Evolutionary conservation across 2,113 vertebrate species (phyloP), one percentile per base, ranked within the genome.

Genomic region (Oryzias curvinotus): DNA sequence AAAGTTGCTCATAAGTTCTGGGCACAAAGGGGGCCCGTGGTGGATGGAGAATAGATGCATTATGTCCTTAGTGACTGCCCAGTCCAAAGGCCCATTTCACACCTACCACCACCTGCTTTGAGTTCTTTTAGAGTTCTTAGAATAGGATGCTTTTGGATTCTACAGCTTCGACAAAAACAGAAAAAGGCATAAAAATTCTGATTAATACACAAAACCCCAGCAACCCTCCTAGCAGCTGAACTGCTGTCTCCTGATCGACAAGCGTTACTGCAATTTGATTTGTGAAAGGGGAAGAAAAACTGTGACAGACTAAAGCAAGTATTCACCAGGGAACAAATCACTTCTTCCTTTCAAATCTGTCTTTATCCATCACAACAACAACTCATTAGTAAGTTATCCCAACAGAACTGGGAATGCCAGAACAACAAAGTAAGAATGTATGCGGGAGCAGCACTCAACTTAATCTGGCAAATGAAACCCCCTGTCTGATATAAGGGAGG

Each of bases 51-150:
- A 93, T 90, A 85, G 77, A 77, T 86, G 89, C 79, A 89, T 94
- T 94, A 92, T 91, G 85, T 85, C 62, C 77, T 81, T 78, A 17
- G n/a, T 81, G 73, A 81, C 88, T 73, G 75, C 71, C 83, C 85
- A 68, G 70, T 77, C 85, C 77, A 91, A 90, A 76, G 80, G 71
- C 63, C 68, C 82, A 88, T 92, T 93, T 92, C 91, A 92, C 86
- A 88, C 89, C 85, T 84, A 87, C 71, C 61, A 80, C 88, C 92
- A 94, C 92, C 92, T 92, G 93, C 83, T 91, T 92, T 93, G 90
- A 89, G 87, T 75, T 90, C 92, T 90, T 92, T 90, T 88, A 89
- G 73, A 81, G 75, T 91, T 86, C 91, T 89, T 90, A 91, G 59
- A 61, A 70, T 83, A 81, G 75, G 85, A 88, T 90, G 78, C 88